Evolutionary conservation across 2,113 vertebrate species (phyloP).

Genomic region (Rhinopithecus roxellana): DNA sequence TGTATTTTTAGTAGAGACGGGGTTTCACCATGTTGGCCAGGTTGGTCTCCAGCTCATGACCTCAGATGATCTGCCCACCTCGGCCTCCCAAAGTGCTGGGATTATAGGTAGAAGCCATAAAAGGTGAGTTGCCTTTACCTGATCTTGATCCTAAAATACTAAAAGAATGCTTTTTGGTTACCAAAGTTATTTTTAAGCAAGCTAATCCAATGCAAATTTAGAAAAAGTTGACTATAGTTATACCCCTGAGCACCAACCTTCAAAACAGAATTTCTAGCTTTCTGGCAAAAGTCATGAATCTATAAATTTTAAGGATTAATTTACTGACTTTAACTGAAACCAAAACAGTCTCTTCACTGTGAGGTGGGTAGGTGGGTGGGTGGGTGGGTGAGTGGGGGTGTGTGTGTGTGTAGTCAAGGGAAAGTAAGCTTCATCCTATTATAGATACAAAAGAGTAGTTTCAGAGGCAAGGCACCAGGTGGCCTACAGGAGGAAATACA

Average conservation of each 20-base stretch:
- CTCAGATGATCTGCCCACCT: too few relatives aligned
- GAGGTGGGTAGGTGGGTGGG: neutral
- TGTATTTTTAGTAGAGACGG: too few relatives aligned
- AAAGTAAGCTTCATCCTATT: neutral
- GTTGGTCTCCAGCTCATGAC: too few relatives aligned
- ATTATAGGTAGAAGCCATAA: neutral
- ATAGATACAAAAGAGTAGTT: too few relatives aligned
- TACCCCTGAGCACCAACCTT: neutral
- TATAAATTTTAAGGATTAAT: neutral
- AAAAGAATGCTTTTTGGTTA: neutral
- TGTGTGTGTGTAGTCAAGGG: neutral
- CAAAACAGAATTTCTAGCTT: neutral
- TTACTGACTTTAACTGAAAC: neutral
- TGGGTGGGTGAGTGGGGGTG: fast-evolving
- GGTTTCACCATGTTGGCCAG: too few relatives aligned
- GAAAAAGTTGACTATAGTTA: neutral
- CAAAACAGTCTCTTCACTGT: neutral
- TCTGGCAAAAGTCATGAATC: neutral
- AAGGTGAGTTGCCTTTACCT: neutral
- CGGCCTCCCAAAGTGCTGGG: too few relatives aligned
- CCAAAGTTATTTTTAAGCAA: slow-evolving; percentile 14
- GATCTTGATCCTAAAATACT: neutral
- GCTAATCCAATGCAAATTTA: neutral
- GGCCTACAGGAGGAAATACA: neutral
- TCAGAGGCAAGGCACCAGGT: neutral